Base-by-base conservation (phyloP, 35 echinoderm and acorn worm genomes). In the Apostichopus californicus region DNA sequence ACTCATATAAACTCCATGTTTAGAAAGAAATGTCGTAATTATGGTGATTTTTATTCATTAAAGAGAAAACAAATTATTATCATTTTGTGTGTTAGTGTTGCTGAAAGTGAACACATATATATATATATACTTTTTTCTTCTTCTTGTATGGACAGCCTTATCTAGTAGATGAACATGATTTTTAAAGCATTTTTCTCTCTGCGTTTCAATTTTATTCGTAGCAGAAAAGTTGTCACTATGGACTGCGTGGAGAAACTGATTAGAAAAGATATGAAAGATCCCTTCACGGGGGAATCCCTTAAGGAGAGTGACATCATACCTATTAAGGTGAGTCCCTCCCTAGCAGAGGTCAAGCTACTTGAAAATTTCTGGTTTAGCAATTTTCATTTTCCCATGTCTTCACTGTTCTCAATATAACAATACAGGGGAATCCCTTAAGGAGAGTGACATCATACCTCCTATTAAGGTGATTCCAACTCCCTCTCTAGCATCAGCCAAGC, bases 211-310 rank as follows among this genome's bases (percentile, higher is more conserved):
- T 91, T 93, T 79, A 25, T 56, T 94, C 65, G 1, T 87, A 98
- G 97, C 89, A 91, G 97, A 22, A 98, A 98, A 86, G 97, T 98
- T 0, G 95, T 98, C 5, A 98, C 97, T 0, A 82, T 96, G 93
- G 97, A 98, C 15, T 98, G 97, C 71, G 71, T 94, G 8, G 88
- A 98, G 17, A 98, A 96, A 54, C 78, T 98, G 18, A 98, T 98
- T 80, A 94, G 92, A 81, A 98, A 98, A 80, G 97, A 98, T 59
- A 98, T 98, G 97, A 92, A 52, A 13, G 97, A 98, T 88, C 97
- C 97, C 5, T 94, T 96, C 55, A 87, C 93, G 0, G 95, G 91
- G 78, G 95, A 91, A 24, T 94, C 77, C 9, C 82, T 98, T 8
- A 77, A 90, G 84, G 97, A 98, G 13, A 90, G 57, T 58, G 97